Evolutionary conservation across 1,140 invertebrate genomes (phyloP), one percentile per base, ranked within the genome.

Genomic region (Helicoverpa armigera): DNA sequence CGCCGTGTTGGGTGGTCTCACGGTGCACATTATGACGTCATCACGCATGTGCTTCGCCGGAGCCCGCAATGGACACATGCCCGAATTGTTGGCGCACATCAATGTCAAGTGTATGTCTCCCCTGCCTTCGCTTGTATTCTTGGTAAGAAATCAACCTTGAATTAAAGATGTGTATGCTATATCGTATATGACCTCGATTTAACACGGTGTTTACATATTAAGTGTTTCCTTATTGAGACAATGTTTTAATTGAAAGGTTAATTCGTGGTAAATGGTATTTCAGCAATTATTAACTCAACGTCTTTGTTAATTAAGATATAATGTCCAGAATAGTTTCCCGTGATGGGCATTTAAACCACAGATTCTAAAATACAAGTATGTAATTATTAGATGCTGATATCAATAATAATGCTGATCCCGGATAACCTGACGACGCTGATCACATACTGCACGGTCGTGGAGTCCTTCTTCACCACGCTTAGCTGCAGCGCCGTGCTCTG

Each of bases 371-470:
- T 43, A 43, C 9, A 7, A 1, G 35, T 43, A 43, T 80, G 48
- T 51, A 43, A 67, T 90, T 86, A 75, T 87, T 92, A 98, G 97
- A 97, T 97, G 94, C 91, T 97, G 84, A 95, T 99, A 77, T 99
- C 98, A 7, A 93, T 99, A 70, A 88, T 98, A 29, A 98, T 99
- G 97, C 95, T 99, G 79, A 96, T 97, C 76, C 97, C 97, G 29
- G 97, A 97, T 87, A 97, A 99, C 95, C 96, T 99, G 63, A 98
- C 98, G 88, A 96, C 97, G 13, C 95, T 99, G 13, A 99, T 99
- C 87, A 99, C 98, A 80, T 99, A 99, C 92, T 97, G 98, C 87
- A 98, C 98, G 79, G 98, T 99, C 88, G 98, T 99, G 50, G 99
- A 99, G 95, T 97, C 98, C 29, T 96, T 98, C 83, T 99, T 99